Conservation (phyloP, 2,113 vertebrate species). For the Xenus cinereus region DNA sequence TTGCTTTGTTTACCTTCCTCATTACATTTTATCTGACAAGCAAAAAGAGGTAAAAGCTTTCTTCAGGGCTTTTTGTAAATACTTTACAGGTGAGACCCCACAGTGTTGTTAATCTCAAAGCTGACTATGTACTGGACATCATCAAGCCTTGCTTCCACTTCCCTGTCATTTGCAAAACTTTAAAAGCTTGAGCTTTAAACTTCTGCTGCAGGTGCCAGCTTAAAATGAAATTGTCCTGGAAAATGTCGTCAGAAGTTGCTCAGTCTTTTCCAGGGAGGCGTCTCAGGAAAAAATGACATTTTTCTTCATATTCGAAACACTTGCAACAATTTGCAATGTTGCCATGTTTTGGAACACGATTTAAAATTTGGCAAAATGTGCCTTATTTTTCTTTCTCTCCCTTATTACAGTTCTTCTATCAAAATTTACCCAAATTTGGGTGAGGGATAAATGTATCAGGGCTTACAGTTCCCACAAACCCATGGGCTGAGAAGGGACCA, state of each 20-base stretch:
- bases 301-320: background rate
- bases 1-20: background rate
- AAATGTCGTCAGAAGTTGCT: background rate
- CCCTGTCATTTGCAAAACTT: background rate
- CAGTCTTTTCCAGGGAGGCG: background rate
- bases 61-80: background rate
- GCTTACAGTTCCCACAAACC: rapidly evolving
- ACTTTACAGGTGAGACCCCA: rapidly evolving
- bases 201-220: background rate
- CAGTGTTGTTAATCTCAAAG: background rate
- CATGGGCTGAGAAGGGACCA: background rate
- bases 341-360: background rate
- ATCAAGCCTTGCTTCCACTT: background rate
- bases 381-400: background rate
- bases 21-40: background rate
- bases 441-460: background rate
- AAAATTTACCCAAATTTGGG: background rate
- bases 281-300: background rate
- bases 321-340: background rate
- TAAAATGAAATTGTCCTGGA: background rate
- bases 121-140: background rate
- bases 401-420: background rate
- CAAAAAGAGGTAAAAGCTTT: background rate
- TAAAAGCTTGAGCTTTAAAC: background rate
- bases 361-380: background rate